These are phyloP conservation scores for Ammospiza nelsoni DNA, from an alignment of 2,113 vertebrate species.

Conservation along the genomic window DNA sequence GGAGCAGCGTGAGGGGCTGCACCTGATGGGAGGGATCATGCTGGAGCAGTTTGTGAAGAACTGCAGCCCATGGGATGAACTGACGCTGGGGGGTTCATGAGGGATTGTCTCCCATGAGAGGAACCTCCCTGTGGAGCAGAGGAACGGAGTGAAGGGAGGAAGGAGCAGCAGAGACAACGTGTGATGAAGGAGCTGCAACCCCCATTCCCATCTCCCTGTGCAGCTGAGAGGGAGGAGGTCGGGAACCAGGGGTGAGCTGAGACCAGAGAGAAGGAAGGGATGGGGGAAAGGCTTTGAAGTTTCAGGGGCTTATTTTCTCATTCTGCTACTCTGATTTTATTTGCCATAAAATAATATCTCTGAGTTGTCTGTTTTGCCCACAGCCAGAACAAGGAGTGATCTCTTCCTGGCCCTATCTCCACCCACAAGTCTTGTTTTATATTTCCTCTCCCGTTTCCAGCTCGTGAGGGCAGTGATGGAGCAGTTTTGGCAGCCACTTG, in stretches of 20 bases:
- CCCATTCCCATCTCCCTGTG: too few relatives aligned
- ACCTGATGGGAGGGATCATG: background rate
- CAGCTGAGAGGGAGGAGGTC: background rate
- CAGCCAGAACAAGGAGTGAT: rapidly evolving
- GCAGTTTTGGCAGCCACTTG: background rate
- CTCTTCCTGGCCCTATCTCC: background rate
- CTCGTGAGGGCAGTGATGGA: background rate
- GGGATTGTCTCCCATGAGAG: background rate
- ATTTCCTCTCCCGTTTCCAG: background rate
- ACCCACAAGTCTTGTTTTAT: background rate
- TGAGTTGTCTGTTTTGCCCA: background rate
- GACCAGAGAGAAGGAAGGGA: background rate
- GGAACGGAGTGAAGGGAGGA: background rate
- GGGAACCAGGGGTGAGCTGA: background rate
- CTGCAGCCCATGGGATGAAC: background rate
- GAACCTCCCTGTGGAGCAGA: background rate
- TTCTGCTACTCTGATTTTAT: background rate
- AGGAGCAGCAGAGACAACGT: rapidly evolving
- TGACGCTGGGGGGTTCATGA: background rate
- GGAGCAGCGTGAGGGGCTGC: background rate
- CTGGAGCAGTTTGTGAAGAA: background rate
- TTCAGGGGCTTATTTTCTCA: background rate
- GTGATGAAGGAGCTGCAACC: background rate
- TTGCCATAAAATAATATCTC: background rate
- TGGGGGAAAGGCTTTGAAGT: background rate